A percentile compares a stretch with the other conserved stretches of the same genome.
Evolutionary conservation across 2,888 invertebrate species (phyloP).

Genomic region (Ophioninae sp.): DNA sequence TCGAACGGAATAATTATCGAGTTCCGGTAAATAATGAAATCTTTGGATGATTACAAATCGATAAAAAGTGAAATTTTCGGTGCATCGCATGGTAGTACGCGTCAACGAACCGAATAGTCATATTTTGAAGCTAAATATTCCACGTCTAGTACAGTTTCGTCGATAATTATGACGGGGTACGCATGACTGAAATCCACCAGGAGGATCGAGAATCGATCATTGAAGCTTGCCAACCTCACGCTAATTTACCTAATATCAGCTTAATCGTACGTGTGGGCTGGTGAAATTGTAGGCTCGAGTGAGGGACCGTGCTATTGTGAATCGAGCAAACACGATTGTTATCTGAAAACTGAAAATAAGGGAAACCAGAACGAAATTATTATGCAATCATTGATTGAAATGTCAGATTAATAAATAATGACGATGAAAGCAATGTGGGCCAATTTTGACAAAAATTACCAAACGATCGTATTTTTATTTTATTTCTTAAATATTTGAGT

Average conservation of each 20-base stretch:
- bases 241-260: conserved; percentile 53
- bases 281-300: conserved; percentile 32
- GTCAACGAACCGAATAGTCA: conserved; percentile 25
- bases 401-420: neutral
- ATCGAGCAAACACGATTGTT: conserved; percentile 4
- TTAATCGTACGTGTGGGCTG: conserved; percentile 47
- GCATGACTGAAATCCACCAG: conserved; percentile 22
- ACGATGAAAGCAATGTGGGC: neutral
- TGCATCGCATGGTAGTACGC: neutral
- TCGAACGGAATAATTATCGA: neutral
- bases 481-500: neutral
- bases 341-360: neutral
- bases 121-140: conserved; percentile 29
- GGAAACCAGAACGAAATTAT: neutral
- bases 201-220: conserved; percentile 44
- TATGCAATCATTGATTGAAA: neutral
- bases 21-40: neutral
- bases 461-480: neutral
- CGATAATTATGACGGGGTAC: conserved; percentile 22
- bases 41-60: neutral
- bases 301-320: conserved; percentile 20
- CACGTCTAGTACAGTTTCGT: conserved; percentile 1
- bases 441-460: neutral
- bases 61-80: neutral
- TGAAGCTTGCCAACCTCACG: conserved; percentile 21